Percentiles rank a stretch among this genome's conserved stretches.
Conservation (phyloP, 1,140 invertebrate genomes). For the Laupala kohalensis region DNA sequence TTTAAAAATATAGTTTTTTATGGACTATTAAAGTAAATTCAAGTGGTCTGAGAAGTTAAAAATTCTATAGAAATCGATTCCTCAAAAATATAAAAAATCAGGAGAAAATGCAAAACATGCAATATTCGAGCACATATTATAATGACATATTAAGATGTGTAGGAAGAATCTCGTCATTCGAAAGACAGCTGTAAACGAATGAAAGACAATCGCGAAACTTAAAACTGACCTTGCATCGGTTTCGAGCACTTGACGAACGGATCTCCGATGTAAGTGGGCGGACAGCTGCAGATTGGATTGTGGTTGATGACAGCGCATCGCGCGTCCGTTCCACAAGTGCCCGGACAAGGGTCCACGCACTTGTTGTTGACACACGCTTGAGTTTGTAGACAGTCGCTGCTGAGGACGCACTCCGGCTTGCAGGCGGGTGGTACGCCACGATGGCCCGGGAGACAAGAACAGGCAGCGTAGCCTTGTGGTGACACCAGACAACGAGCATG, state of each 20-base stretch:
- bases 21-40: too few relatives aligned
- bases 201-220: too few relatives aligned
- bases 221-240: conserved; percentile 22
- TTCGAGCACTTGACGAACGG: conserved; percentile 58
- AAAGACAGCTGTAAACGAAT: too few relatives aligned
- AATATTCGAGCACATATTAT: not conserved
- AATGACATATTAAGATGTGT: too few relatives aligned
- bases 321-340: conserved; percentile 60
- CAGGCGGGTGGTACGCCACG: conserved; percentile 65
- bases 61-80: too few relatives aligned
- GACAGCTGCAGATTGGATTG: conserved; percentile 68
- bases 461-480: conserved; percentile 53
- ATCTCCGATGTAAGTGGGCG: conserved; percentile 59
- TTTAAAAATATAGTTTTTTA: too few relatives aligned
- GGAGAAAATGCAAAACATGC: too few relatives aligned
- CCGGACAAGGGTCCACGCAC: conserved; percentile 63
- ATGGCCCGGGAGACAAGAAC: conserved; percentile 65
- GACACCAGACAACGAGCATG: conserved; percentile 62
- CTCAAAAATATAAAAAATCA: too few relatives aligned
- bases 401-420: conserved; percentile 65
- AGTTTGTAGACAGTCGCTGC: conserved; percentile 61
- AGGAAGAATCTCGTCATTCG: too few relatives aligned
- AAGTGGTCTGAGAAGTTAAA: too few relatives aligned
- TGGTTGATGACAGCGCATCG: conserved; percentile 65
- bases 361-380: conserved; percentile 64